These are phyloP conservation scores for Andrena hattorfiana DNA, from an alignment of 2,888 invertebrate genomes.

Conservation along the genomic window DNA sequence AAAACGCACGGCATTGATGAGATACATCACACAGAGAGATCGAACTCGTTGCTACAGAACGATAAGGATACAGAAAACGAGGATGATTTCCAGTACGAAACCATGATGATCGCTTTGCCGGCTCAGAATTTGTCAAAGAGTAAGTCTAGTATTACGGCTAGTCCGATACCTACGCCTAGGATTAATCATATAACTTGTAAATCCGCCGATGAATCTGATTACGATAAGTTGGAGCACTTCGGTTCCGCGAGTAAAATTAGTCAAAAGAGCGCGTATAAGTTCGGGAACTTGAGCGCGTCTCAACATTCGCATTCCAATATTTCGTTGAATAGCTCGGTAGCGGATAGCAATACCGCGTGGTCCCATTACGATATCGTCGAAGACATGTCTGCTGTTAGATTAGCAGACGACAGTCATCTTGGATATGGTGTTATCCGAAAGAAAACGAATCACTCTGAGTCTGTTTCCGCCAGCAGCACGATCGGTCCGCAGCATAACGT, in stretches of 20 bases:
- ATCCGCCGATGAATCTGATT: constrained; percentile 85
- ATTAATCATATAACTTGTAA: constrained; percentile 76
- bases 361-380: constrained; percentile 92
- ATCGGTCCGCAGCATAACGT: constrained; percentile 89
- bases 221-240: constrained; percentile 93
- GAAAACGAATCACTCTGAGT: constrained; percentile 82
- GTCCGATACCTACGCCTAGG: constrained; percentile 70
- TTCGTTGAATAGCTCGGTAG: constrained; percentile 64
- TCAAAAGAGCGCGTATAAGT: constrained; percentile 90
- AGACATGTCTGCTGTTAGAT: constrained; percentile 89
- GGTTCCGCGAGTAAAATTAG: constrained; percentile 90
- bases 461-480: constrained; percentile 78
- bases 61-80: constrained; percentile 80
- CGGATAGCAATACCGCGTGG: constrained; percentile 84
- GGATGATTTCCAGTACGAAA: constrained; percentile 81
- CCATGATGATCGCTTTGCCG: constrained; percentile 72
- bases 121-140: constrained; percentile 74
- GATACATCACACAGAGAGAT: constrained; percentile 89
- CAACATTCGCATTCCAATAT: constrained; percentile 70
- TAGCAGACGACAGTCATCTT: constrained; percentile 92
- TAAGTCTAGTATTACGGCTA: constrained; percentile 65
- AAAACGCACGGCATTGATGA: constrained; percentile 91
- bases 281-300: constrained; percentile 82
- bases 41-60: constrained; percentile 72
- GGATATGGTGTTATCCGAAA: constrained; percentile 93